Evolutionary conservation across 2,113 vertebrate species (phyloP), one percentile per base, ranked within the genome.

Genomic region (Phyllostomus hastatus): DNA sequence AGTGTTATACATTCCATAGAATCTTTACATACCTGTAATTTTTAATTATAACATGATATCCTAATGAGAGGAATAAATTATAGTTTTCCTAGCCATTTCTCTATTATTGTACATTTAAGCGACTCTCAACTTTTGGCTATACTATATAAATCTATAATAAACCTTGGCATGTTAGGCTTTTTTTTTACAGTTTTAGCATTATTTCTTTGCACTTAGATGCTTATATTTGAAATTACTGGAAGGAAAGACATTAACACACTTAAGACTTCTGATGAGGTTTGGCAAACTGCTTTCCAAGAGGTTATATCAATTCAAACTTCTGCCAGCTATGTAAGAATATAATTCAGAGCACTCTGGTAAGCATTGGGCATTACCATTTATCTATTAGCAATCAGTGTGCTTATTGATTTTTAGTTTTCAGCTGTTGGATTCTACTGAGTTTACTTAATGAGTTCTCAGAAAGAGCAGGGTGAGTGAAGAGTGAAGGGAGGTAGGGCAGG

Each of bases 211-310:
- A 81, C n/a, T 80, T 80, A 75, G 59, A 76, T 75, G 67, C 15
- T 95, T 96, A 78, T 48, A 91, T 95, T 94, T 96, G 69, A 48
- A 96, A 89, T 96, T 94, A 88, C 48, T 91, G 20, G 69, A 81
- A 96, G 48, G 84, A 75, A 91, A 86, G 66, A 19, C 43, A 73
- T 66, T 48, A 94, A 73, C 24, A 82, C 19, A 50, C 19, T 95
- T 38, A 80, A 89, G 28, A 41, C 46, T 84, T 46, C 78, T 96
- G 64, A 52, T 90, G 10, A 90, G 35, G 59, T 57, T 75, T 95
- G 66, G 66, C 69, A 84, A 69, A 70, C 67, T 88, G 95, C 67
- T 94, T 94, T 91, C 35, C 67, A 91, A 61, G 93, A 88, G 73
- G 22, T 75, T 78, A 82, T 52, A 73, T 8, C 24, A 67, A 20